A percentile compares a stretch with the other conserved stretches of the same genome.
Conservation (phyloP, 2,888 invertebrate species). For the Lepas anatifera region DNA sequence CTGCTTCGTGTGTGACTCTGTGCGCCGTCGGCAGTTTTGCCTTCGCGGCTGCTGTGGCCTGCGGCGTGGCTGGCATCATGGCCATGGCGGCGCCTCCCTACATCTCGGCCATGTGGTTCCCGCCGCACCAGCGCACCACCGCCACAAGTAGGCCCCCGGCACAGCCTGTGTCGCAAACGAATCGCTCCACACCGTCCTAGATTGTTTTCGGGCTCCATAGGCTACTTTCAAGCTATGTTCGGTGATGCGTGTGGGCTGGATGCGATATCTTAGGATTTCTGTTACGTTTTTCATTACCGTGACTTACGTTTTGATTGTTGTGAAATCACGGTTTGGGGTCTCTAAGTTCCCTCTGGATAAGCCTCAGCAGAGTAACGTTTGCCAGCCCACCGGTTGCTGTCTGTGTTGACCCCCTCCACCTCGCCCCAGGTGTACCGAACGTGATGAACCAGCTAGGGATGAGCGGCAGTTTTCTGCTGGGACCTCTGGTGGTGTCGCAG, state of each 20-base stretch:
- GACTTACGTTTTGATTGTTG: too few species aligned
- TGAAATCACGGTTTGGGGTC: too few species aligned
- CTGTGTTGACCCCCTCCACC: background rate
- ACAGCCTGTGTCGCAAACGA: too few species aligned
- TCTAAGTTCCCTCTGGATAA: too few species aligned
- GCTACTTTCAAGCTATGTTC: too few species aligned
- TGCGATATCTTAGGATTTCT: too few species aligned
- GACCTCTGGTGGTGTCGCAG: constrained; percentile 23
- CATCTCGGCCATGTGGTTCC: constrained; percentile 38
- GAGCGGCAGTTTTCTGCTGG: constrained; percentile 27
- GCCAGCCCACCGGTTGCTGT: background rate
- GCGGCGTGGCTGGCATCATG: constrained; percentile 36
- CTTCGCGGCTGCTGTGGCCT: constrained; percentile 34
- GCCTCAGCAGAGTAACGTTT: too few species aligned
- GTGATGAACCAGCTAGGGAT: constrained; percentile 26
- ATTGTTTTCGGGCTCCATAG: too few species aligned
- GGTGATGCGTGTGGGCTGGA: too few species aligned
- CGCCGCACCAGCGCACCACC: constrained; percentile 37
- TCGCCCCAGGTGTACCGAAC: constrained; percentile 14
- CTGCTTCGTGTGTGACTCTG: too few species aligned
- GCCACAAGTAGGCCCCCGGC: constrained; percentile 30
- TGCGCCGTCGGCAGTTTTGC: constrained; percentile 27
- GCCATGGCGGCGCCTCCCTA: constrained; percentile 34
- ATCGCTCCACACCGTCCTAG: too few species aligned
- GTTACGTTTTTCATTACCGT: too few species aligned